Conservation (phyloP, 1,140 invertebrate genomes). For the Hycleus phaleratus region DNA sequence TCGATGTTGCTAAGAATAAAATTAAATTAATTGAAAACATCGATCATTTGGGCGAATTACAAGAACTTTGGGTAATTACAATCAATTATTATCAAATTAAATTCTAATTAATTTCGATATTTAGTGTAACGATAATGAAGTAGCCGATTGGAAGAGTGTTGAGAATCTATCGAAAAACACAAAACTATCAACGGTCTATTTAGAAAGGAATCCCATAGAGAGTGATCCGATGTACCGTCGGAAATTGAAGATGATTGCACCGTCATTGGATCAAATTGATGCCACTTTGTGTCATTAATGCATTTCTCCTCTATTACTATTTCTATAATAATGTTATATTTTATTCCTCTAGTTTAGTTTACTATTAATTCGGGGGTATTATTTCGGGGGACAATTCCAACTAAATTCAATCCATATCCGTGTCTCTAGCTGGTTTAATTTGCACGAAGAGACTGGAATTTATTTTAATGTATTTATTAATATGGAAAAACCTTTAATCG, state of each 20-base stretch:
- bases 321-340: neutral
- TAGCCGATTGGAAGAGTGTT: constrained; percentile 79
- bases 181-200: constrained; percentile 81
- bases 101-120: constrained; percentile 27
- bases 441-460: too few species aligned
- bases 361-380: neutral
- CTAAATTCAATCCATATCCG: too few species aligned
- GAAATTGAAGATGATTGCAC: constrained; percentile 83
- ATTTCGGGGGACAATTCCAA: too few species aligned
- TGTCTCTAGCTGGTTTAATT: too few species aligned
- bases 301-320: neutral
- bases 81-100: neutral
- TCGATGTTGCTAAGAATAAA: constrained; percentile 87
- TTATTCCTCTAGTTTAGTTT: too few species aligned
- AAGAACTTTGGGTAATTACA: constrained; percentile 86
- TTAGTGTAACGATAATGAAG: constrained; percentile 88
- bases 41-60: constrained; percentile 61
- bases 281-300: constrained; percentile 76
- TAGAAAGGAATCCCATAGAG: constrained; percentile 87
- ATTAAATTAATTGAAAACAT: constrained; percentile 78
- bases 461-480: too few species aligned
- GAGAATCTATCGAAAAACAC: constrained; percentile 67
- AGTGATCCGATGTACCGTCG: constrained; percentile 80
- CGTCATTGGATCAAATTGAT: constrained; percentile 87
- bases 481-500: too few species aligned